Conservation (phyloP, 2,113 vertebrate genomes). For the Etheostoma spectabile region DNA sequence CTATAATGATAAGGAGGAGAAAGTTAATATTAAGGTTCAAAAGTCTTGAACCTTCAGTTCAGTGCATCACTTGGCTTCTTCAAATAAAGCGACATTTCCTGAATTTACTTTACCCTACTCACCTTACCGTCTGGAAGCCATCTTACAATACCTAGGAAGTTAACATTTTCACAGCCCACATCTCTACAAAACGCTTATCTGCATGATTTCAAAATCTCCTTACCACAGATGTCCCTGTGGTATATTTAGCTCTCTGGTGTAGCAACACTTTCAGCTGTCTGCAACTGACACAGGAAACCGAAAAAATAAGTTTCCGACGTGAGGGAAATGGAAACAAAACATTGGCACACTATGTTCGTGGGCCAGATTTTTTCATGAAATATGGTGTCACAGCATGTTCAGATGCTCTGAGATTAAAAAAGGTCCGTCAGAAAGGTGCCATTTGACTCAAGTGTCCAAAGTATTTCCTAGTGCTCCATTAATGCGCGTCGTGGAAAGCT, state of each 20-base stretch:
- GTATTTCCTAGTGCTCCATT: too few relatives aligned
- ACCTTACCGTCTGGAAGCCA: constrained; percentile 28
- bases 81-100: constrained; percentile 40
- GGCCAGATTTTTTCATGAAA: constrained; percentile 27
- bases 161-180: constrained; percentile 49
- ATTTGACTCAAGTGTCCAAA: too few relatives aligned
- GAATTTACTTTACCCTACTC: constrained; percentile 18
- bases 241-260: constrained; percentile 69
- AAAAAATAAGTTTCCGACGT: constrained; percentile 54
- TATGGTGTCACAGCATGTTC: not conserved
- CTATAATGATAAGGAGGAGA: constrained; percentile 45
- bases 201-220: constrained; percentile 58
- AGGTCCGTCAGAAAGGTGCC: not conserved
- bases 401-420: not conserved
- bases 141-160: constrained; percentile 33
- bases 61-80: constrained; percentile 15
- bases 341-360: not conserved
- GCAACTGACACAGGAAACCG: constrained; percentile 40
- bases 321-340: constrained; percentile 51
- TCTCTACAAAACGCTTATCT: constrained; percentile 55
- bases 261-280: constrained; percentile 44
- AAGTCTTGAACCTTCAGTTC: constrained; percentile 15
- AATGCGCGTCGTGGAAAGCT: too few relatives aligned
- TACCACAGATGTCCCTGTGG: constrained; percentile 55
- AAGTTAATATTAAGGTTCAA: constrained; percentile 55